These are phyloP conservation scores for Pygoscelis adeliae DNA, from an alignment of 2,113 vertebrate genomes.

Conservation along the genomic window DNA sequence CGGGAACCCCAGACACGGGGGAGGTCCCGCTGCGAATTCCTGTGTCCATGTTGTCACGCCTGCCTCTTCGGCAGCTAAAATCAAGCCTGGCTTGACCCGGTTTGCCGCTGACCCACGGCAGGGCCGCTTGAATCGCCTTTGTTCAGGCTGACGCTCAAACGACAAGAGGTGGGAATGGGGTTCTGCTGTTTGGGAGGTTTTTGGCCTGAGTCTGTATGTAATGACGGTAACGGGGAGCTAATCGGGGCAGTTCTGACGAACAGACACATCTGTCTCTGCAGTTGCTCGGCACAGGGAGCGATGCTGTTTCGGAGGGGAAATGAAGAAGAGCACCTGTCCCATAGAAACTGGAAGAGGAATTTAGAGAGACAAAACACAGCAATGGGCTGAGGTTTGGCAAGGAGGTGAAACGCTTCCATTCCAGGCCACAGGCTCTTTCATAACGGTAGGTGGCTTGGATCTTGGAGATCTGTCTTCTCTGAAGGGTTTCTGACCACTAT, in stretches of 20 bases:
- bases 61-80: neutral
- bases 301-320: neutral
- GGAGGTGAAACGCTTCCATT: neutral
- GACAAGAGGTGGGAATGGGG: neutral
- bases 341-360: neutral
- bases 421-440: neutral
- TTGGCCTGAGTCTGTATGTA: accelerated
- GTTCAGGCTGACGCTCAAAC: neutral
- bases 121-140: neutral
- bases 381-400: neutral
- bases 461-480: neutral
- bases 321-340: neutral
- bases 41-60: accelerated
- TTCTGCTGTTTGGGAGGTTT: neutral
- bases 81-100: neutral
- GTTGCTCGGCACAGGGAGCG: neutral
- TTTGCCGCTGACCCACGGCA: neutral
- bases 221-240: neutral
- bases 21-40: neutral
- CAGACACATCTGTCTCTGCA: neutral
- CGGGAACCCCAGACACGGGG: neutral
- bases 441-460: neutral
- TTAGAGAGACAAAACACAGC: neutral
- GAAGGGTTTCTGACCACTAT: neutral
- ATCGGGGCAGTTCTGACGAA: accelerated